Evolutionary conservation across 2,797 vertebrate species (phyloP).

Genomic region (Myripristis murdjan): DNA sequence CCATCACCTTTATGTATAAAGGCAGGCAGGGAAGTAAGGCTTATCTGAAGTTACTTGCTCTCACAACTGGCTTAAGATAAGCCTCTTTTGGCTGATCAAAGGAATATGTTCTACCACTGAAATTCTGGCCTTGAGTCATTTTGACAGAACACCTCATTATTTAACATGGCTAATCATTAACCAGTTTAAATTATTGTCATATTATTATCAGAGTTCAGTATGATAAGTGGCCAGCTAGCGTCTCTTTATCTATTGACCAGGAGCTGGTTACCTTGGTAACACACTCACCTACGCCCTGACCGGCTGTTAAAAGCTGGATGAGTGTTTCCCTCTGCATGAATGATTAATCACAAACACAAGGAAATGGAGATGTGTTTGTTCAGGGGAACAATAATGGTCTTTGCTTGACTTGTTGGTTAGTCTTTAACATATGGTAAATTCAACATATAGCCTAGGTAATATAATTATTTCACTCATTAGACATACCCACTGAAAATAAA

Average conservation of each 20-base stretch:
- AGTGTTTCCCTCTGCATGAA: conserved; percentile 62
- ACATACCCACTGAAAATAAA: conserved; percentile 12
- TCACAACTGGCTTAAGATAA: background rate
- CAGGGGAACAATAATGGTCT: background rate
- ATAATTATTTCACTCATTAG: conserved; percentile 24
- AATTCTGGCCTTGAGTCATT: background rate
- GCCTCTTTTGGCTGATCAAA: conserved; percentile 25
- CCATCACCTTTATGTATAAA: conserved; percentile 15
- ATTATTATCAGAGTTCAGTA: conserved; percentile 26
- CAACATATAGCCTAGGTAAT: conserved; percentile 15
- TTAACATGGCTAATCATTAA: conserved; percentile 51
- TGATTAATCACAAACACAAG: conserved; percentile 64
- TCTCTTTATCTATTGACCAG: conserved; percentile 7
- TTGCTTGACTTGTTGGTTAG: conserved; percentile 28
- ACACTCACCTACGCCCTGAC: conserved; percentile 28
- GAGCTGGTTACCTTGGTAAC: conserved; percentile 52
- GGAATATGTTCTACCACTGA: background rate
- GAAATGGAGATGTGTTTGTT: conserved; percentile 31
- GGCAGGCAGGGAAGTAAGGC: conserved; percentile 1
- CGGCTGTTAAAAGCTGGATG: conserved; percentile 46
- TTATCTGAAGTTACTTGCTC: background rate
- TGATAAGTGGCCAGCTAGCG: conserved; percentile 29
- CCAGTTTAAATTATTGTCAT: background rate
- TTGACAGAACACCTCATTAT: conserved; percentile 20
- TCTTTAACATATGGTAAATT: conserved; percentile 31